These are phyloP conservation scores for Boulengeromyrus knoepffleri DNA, from an alignment of 2,113 vertebrate genomes.

Conservation along the genomic window DNA sequence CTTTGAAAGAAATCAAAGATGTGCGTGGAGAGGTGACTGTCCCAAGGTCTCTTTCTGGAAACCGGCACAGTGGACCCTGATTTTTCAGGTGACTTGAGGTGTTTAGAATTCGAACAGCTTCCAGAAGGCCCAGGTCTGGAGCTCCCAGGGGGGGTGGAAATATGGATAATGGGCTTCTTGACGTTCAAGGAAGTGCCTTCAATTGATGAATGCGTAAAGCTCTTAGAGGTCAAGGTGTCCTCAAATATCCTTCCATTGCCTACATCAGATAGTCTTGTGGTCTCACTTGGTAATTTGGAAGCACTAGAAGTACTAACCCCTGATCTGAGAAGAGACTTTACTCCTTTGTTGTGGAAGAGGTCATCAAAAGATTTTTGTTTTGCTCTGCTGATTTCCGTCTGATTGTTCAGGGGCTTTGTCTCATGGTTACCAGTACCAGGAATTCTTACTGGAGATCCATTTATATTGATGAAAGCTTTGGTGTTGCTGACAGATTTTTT, in stretches of 20 bases:
- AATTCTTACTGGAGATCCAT: conserved; percentile 64
- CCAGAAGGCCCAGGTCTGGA: neutral
- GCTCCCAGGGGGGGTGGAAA: neutral
- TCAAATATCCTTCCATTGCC: neutral
- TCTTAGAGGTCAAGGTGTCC: neutral
- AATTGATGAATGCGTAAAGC: neutral
- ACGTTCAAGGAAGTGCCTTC: neutral
- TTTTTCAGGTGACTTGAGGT: conserved; percentile 21
- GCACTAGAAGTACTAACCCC: neutral
- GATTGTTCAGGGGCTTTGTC: neutral
- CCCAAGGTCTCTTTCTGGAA: conserved; percentile 49
- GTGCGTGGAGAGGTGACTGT: conserved; percentile 34
- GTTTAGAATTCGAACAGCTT: neutral
- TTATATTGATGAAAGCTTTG: conserved; percentile 58
- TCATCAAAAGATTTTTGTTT: conserved; percentile 48
- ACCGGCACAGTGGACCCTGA: conserved; percentile 6
- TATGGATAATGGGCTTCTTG: neutral
- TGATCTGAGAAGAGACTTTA: conserved; percentile 24
- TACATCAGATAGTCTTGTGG: neutral
- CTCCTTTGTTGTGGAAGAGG: conserved; percentile 36
- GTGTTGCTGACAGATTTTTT: conserved; percentile 60
- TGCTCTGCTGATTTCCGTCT: neutral
- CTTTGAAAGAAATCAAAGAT: conserved; percentile 52
- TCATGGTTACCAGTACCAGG: conserved; percentile 27
- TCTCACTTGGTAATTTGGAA: conserved; percentile 17